Evolutionary conservation across 2,888 invertebrate genomes (phyloP), one percentile per base, ranked within the genome.

Genomic region (Acholoe squamosa): DNA sequence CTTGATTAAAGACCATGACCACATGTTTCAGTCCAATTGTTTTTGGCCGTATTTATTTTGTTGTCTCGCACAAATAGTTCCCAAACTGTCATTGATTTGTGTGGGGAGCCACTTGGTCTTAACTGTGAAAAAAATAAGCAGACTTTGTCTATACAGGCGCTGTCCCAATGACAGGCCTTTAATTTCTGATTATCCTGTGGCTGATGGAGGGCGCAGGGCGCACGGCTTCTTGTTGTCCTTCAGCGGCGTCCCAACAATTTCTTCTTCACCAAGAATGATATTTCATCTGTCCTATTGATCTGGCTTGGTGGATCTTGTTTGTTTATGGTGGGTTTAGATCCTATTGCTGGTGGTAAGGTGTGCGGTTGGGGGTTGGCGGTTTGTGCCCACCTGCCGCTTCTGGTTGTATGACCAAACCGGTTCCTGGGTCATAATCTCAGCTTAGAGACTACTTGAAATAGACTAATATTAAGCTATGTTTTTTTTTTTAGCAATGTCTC

Each of bases 281-380:
- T 86, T 86, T 86, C 86, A 86, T 86, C 86, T 33, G 25, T 0
- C 33, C n/a, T 3, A 86, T 86, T 54, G 86, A 86, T 86, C 86
- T 12, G 25, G 19, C 19, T 28, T 0, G n/a, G n/a, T 86, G 54
- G 86, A 86, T 86, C 86, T 16, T 86, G 56, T 86, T 52, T 86
- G 54, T 86, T 86, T 80, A 80, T 33, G 80, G 80, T 19, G n/a
- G 71, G 14, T 25, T 43, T 33, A 34, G 80, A 80, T 80, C 80
- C 43, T 80, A 80, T 80, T 80, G 80, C 80, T 43, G 25, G 28
- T 76, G 76, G 76, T 76, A 5, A 25, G 76, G 28, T 1, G 76
- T 28, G 28, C 31, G 28, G 76, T 16, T 76, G 76, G 76, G 76
- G 71, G 71, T 71, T 7, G 0, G 71, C 0, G 31, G 71, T 22